Evolutionary conservation across 2,113 vertebrate species (phyloP), one percentile per base, ranked within the genome.

Genomic region (Nestor notabilis): DNA sequence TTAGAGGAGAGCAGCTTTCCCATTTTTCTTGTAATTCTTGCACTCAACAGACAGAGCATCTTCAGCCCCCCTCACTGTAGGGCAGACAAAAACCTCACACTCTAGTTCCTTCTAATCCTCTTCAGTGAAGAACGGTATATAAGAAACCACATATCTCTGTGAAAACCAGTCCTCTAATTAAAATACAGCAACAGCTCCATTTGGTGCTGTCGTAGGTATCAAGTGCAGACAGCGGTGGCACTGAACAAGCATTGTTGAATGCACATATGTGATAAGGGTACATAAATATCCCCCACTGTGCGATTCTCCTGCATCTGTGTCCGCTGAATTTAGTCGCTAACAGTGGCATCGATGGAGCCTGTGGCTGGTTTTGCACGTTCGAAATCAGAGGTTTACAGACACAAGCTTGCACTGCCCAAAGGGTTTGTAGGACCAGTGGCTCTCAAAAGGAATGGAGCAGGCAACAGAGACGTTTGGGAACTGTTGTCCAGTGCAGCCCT

Each of bases 171-270:
- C 10, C n/a, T 56, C 17, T 18, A 11, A 41, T 21, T 74, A 14
- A 94, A 78, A 19, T 3, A 24, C 27, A 37, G 55, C 53, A 53
- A 13, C 28, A 70, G 37, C 50, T 78, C 44, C 37, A 0, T 2
- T 3, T 2, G 1, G 15, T 31, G 81, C 31, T 78, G 64, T 4
- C 49, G 0, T 3, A 3, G 0, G 0, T 18, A 31, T 31, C 24
- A 17, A n/a, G 52, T 10, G 44, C n/a, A 64, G 79, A 13, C 11
- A 61, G 56, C 0, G 0, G 49, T 7, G 56, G 39, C 63, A 44
- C 28, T 0, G 5, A 87, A 37, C 0, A 12, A 49, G 21, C 13
- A 2, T 27, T 25, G 10, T 4, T 46, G 28, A 63, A 31, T 4
- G 27, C 52, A 43, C 10, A 10, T 0, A 0, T 41, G 64, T 49